phyloP scores from a whole-genome alignment of 2,888 invertebrate species.

The Cerastis rubricosa region DNA sequence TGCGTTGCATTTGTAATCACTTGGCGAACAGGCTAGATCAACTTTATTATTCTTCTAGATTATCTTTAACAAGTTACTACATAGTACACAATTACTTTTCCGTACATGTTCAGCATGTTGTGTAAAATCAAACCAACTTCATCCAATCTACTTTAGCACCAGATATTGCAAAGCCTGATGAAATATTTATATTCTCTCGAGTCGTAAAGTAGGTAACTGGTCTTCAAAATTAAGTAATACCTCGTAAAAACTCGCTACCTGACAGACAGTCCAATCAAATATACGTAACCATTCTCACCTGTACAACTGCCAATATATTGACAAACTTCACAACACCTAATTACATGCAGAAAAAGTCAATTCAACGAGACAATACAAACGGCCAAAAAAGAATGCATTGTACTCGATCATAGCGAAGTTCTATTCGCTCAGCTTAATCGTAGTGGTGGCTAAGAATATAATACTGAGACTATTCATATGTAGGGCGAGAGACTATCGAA shows the following conservation, averaged over 20 bases:
- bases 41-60: not conserved
- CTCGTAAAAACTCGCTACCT: slow-evolving; percentile 22
- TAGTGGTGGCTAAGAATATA: not conserved
- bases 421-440: slow-evolving; percentile 14
- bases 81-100: not conserved
- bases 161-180: not conserved
- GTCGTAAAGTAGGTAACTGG: slow-evolving; percentile 10
- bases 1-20: slow-evolving; percentile 18
- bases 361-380: slow-evolving; percentile 51
- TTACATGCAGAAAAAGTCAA: slow-evolving; percentile 40
- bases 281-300: slow-evolving; percentile 50
- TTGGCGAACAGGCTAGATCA: not conserved
- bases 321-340: slow-evolving; percentile 52
- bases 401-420: slow-evolving; percentile 51
- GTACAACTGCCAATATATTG: slow-evolving; percentile 43
- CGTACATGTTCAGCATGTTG: not conserved
- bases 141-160: not conserved
- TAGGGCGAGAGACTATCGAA: not conserved
- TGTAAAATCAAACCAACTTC: not conserved
- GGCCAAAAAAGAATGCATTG: slow-evolving; percentile 67
- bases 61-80: not conserved
- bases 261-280: slow-evolving; percentile 37
- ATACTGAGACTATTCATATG: not conserved
- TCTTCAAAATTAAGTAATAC: slow-evolving; percentile 34
- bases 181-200: slow-evolving; percentile 17